Conservation (phyloP, 2,888 invertebrate species). For the Tipula unca region DNA sequence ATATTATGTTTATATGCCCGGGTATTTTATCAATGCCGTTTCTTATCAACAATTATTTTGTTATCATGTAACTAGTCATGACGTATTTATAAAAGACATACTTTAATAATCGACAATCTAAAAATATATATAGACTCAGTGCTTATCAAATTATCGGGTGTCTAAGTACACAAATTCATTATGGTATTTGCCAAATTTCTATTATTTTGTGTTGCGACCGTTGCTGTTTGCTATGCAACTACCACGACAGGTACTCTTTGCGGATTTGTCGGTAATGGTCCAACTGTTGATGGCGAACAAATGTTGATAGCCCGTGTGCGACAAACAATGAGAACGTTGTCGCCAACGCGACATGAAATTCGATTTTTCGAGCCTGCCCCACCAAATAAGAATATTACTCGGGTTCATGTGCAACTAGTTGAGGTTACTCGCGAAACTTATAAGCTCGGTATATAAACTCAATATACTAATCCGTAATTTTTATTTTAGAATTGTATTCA, state of each 20-base stretch:
- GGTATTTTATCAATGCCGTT: not conserved
- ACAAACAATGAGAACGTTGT: not conserved
- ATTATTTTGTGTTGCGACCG: not conserved
- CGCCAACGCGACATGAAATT: not conserved
- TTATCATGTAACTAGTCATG: not conserved
- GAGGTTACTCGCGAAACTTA: not conserved
- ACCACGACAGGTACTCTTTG: not conserved
- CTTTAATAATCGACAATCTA: not conserved
- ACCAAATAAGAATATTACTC: not conserved
- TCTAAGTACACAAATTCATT: not conserved
- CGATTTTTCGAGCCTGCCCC: not conserved
- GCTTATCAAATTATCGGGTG: not conserved
- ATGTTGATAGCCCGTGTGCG: not conserved
- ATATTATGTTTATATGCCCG: not conserved
- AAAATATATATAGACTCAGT: not conserved
- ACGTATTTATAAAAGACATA: not conserved
- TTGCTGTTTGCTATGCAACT: not conserved
- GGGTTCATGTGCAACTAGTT: not conserved
- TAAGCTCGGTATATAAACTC: not conserved
- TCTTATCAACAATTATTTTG: not conserved
- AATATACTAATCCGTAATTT: not conserved
- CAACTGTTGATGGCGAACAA: not conserved
- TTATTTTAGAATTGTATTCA: not conserved
- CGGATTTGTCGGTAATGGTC: not conserved
- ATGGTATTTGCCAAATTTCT: not conserved